Evolutionary conservation across 2,113 vertebrate species (phyloP).

Genomic region (Actenoides lindsayi): DNA sequence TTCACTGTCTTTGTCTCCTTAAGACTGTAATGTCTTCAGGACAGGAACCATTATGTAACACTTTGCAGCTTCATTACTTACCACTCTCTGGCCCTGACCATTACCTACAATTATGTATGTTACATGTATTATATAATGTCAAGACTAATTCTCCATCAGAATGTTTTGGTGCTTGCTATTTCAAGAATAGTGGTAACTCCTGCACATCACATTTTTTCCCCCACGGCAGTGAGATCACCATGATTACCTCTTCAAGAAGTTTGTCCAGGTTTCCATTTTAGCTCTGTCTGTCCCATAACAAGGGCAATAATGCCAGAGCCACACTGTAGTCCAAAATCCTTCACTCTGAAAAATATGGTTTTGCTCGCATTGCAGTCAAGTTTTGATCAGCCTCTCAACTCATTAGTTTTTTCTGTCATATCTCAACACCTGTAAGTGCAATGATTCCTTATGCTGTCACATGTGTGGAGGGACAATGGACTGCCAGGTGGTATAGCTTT

Average conservation of each 20-base stretch:
- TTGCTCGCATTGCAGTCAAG: not conserved
- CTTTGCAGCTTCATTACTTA: not conserved
- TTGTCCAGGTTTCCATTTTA: not conserved
- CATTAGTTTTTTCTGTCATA: not conserved
- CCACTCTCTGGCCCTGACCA: not conserved
- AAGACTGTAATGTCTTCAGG: not conserved
- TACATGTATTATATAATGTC: not conserved
- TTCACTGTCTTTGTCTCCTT: not conserved
- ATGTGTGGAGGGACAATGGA: not conserved
- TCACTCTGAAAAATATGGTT: not conserved
- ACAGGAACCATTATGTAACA: not conserved
- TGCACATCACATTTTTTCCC: not conserved
- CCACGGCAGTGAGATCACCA: not conserved
- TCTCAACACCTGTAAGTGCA: not conserved
- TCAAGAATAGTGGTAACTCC: not conserved
- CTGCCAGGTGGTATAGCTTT: not conserved
- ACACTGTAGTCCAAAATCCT: not conserved
- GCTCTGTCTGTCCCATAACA: not conserved
- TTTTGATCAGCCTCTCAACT: not conserved
- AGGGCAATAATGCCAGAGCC: not conserved
- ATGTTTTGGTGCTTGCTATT: not conserved
- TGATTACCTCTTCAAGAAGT: fast-evolving
- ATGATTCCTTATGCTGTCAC: not conserved
- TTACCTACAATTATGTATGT: not conserved
- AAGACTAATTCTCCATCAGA: not conserved